Conservation (phyloP, 2,888 invertebrate genomes). For the Antheraea yamamai region DNA sequence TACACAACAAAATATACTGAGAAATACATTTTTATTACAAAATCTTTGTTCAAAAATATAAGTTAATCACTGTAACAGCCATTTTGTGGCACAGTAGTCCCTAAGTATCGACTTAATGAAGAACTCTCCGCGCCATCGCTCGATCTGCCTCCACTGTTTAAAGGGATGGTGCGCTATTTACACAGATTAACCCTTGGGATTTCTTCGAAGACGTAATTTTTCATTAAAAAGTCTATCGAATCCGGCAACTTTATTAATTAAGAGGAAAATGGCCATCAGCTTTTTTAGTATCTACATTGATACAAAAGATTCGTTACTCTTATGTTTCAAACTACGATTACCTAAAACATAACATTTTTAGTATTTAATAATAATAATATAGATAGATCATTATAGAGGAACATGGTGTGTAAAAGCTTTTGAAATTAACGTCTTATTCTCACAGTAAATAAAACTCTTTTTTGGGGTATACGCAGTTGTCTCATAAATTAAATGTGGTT, state of each 20-base stretch:
- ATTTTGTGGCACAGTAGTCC: slow-evolving; percentile 42
- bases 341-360: not conserved
- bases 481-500: not conserved
- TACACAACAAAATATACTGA: not conserved
- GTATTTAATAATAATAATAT: not conserved
- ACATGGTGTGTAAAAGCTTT: not conserved
- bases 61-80: slow-evolving; percentile 46
- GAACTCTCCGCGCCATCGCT: slow-evolving; percentile 54
- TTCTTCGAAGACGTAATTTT: slow-evolving; percentile 49
- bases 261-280: slow-evolving; percentile 29
- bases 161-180: slow-evolving; percentile 55
- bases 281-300: not conserved
- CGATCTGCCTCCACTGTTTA: slow-evolving; percentile 54
- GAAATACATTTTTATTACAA: not conserved
- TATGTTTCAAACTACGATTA: not conserved
- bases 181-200: slow-evolving; percentile 54
- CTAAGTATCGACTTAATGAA: slow-evolving; percentile 64
- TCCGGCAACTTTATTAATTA: slow-evolving; percentile 41
- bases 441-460: not conserved
- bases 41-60: slow-evolving; percentile 19
- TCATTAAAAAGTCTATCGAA: slow-evolving; percentile 51
- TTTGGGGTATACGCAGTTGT: not conserved
- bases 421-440: not conserved
- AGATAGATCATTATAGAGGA: not conserved
- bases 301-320: not conserved